phyloP scores from a whole-genome alignment of 2,888 invertebrate genomes.

The Melieria picta region DNA sequence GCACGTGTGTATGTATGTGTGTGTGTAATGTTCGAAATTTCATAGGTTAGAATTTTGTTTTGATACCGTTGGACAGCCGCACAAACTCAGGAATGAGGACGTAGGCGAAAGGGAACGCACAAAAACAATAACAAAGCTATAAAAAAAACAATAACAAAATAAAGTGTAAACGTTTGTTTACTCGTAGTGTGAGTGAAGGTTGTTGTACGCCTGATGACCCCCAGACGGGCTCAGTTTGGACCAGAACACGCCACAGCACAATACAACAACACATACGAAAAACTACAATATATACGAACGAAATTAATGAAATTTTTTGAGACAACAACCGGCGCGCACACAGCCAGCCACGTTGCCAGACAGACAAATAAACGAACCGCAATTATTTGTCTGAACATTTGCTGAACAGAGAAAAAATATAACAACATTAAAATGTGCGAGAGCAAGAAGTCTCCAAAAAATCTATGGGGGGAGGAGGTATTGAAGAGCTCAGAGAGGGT shows the following conservation, averaged over 20 bases:
- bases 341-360: too few species aligned
- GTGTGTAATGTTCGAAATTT: background rate
- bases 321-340: background rate
- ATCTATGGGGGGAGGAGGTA: too few species aligned
- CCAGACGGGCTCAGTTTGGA: background rate
- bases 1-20: background rate
- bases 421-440: background rate
- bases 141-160: constrained; percentile 4
- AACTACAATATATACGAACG: background rate
- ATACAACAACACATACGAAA: background rate
- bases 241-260: background rate
- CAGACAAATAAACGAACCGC: too few species aligned
- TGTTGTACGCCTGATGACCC: constrained; percentile 21
- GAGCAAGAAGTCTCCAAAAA: too few species aligned
- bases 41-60: background rate
- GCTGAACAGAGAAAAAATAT: background rate
- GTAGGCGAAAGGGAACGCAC: background rate
- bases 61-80: too few species aligned
- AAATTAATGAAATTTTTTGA: constrained; percentile 3
- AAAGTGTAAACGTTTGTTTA: background rate
- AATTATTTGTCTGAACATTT: background rate
- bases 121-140: background rate
- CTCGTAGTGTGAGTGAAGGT: constrained; percentile 9
- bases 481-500: too few species aligned
- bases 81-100: too few species aligned